Percentiles rank a stretch among this genome's conserved stretches.
Conservation (phyloP, 2,888 invertebrate genomes). For the Metacarcinus magister region DNA sequence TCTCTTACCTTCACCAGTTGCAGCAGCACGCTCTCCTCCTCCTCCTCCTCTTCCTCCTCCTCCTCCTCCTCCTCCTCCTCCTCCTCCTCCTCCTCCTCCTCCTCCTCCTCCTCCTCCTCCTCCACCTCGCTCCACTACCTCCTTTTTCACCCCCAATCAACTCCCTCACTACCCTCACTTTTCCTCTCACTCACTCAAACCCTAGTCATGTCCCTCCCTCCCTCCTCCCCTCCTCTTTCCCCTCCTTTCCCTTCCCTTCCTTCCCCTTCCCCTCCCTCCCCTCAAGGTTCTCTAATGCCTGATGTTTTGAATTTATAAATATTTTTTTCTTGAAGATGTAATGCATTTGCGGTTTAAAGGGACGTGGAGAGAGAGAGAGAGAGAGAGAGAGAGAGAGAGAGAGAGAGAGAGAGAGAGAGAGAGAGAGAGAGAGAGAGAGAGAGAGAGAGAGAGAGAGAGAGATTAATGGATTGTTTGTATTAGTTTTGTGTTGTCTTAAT, state of each 20-base stretch:
- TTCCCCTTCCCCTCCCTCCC: not conserved
- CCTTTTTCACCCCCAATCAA: not conserved
- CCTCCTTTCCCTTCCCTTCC: not conserved
- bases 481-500: not conserved
- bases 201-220: not conserved
- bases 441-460: slow-evolving; percentile 29
- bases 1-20: not conserved
- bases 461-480: not conserved
- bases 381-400: slow-evolving; percentile 40
- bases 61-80: not conserved
- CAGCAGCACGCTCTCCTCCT: not conserved
- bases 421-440: slow-evolving; percentile 38
- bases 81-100: not conserved
- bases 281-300: not conserved
- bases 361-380: not conserved
- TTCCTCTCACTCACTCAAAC: slow-evolving; percentile 19
- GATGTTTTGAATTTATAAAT: not conserved
- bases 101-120: not conserved
- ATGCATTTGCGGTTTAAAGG: not conserved
- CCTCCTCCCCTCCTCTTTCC: not conserved
- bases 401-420: slow-evolving; percentile 32
- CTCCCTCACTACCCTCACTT: slow-evolving; percentile 27
- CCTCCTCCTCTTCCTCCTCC: not conserved
- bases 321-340: not conserved
- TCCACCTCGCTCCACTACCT: not conserved